Evolutionary conservation across 2,797 vertebrate species (phyloP), one percentile per base, ranked within the genome.

Genomic region (Amphiprion clarkii): DNA sequence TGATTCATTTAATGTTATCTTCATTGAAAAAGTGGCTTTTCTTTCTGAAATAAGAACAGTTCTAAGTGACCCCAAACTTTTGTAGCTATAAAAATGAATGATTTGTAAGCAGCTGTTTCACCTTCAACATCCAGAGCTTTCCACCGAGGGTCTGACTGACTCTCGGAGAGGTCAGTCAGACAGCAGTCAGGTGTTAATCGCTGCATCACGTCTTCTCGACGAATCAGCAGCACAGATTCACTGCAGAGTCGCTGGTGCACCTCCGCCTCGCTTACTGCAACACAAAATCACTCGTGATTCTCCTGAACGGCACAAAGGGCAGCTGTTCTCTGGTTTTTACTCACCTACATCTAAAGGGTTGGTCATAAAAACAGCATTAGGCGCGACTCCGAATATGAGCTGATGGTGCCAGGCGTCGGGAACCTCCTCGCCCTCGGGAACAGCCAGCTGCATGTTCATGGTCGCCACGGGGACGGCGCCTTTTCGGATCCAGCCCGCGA

Each of bases 381-480:
- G 70, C 1, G 74, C 76, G 0, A 93, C 94, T 1, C 95, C 94
- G 9, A 96, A 96, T 51, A 96, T 88, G 42, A 96, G 93, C 87
- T 96, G 95, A 60, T 96, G 95, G 86, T 96, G 95, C 95, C 95
- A 96, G 68, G 95, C 95, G 59, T 96, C 95, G 0, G 95, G 95
- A 7, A 95, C 88, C 78, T 96, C 94, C 71, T 95, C 92, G 17
- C 93, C 94, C n/a, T 92, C 52, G 0, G 93, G 81, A 5, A 94
- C 92, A 0, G 85, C 92, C 71, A 75, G 48, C 90, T 96, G 95
- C 95, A 95, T 94, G 93, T 96, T 96, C 95, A 96, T 95, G 78
- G 95, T 96, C 4, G 94, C 95, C n/a, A 95, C 88, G 2, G 95
- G 94, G 7, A 95, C 89, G 0, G 91, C 93, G 0, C 94, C 94